phyloP scores from a whole-genome alignment of 2,888 invertebrate genomes.

The Deroplatys truncata region DNA sequence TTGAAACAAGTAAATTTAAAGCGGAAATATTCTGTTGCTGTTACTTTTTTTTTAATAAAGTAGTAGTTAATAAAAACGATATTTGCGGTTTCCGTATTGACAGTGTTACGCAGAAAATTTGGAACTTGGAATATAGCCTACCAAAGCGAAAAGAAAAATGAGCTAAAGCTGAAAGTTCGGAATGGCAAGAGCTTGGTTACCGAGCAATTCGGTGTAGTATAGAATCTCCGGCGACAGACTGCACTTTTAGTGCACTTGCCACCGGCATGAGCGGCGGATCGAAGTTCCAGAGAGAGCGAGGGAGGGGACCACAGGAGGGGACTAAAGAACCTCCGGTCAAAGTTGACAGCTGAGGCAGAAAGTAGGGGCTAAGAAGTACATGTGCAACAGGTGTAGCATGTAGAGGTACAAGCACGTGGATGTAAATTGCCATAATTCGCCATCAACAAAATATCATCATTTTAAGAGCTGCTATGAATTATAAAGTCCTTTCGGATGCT shows the following conservation, averaged over 20 bases:
- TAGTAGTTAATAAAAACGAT: neutral
- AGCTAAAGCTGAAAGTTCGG: neutral
- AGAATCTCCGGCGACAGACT: too few species aligned
- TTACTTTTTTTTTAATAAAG: neutral
- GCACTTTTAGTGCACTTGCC: too few species aligned
- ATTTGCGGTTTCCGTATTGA: neutral
- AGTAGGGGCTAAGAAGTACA: neutral
- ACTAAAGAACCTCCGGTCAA: too few species aligned
- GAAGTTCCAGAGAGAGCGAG: too few species aligned
- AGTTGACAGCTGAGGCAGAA: neutral
- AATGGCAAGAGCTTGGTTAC: neutral
- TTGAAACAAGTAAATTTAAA: neutral
- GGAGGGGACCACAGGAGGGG: too few species aligned
- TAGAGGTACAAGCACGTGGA: neutral
- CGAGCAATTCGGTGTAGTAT: neutral
- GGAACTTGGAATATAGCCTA: too few species aligned
- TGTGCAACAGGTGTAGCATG: neutral
- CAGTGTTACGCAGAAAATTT: neutral
- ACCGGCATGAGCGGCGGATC: too few species aligned
- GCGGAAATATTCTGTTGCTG: neutral
- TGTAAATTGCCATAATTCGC: neutral
- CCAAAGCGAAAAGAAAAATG: too few species aligned
- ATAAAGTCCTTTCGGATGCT: too few species aligned
- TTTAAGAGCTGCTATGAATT: too few species aligned
- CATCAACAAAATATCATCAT: too few species aligned